These are phyloP conservation scores for Adelognathus sp. DNA, from an alignment of 2,888 invertebrate species.

Conservation along the genomic window DNA sequence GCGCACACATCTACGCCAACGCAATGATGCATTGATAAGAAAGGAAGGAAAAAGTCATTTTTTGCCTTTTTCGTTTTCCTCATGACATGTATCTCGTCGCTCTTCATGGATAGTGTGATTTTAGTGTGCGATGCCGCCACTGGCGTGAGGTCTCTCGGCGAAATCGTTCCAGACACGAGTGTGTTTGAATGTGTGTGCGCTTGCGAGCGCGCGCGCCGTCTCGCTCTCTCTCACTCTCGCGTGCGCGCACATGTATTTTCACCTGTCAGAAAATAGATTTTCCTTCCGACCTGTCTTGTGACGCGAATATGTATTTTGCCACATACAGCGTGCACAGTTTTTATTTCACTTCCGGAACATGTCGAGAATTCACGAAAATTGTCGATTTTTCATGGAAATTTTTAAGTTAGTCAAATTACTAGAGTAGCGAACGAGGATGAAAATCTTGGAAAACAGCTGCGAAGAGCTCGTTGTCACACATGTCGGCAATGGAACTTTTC, in stretches of 20 bases:
- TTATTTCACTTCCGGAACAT: too few species aligned
- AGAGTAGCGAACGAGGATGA: slow-evolving; percentile 34
- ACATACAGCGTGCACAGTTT: too few species aligned
- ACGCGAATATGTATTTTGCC: too few species aligned
- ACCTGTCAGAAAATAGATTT: slow-evolving; percentile 55
- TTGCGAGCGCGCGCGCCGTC: neutral
- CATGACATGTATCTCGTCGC: neutral
- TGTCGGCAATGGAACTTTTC: neutral
- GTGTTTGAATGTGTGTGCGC: slow-evolving; percentile 1
- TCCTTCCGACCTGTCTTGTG: slow-evolving; percentile 21
- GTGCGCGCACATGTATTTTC: slow-evolving; percentile 56
- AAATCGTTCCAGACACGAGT: slow-evolving; percentile 42
- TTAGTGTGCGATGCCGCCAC: slow-evolving; percentile 51
- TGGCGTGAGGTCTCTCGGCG: slow-evolving; percentile 22
- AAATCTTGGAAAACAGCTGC: slow-evolving; percentile 33
- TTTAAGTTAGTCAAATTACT: neutral
- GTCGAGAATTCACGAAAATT: neutral
- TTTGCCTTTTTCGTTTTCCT: neutral
- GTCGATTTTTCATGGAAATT: neutral
- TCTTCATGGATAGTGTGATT: neutral
- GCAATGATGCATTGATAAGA: slow-evolving; percentile 18
- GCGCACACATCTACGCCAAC: slow-evolving; percentile 41
- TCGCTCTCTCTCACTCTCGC: slow-evolving; percentile 31
- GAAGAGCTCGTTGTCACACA: neutral
- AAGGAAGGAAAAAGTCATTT: too few species aligned